Percentiles rank a stretch among this genome's conserved stretches.
Evolutionary conservation across 2,888 invertebrate species (phyloP).

Genomic region (Diarsia rubi): DNA sequence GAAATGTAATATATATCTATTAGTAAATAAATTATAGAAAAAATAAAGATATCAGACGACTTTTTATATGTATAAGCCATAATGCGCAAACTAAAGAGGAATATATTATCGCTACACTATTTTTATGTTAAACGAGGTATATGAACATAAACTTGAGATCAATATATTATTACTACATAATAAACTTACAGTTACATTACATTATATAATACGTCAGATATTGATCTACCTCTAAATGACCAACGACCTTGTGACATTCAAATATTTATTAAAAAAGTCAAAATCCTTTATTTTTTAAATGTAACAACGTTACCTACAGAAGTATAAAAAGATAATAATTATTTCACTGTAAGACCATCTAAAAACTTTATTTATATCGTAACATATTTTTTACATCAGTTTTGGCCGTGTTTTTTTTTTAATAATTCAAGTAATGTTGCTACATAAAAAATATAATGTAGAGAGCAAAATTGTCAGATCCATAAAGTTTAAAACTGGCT

Average conservation of each 20-base stretch:
- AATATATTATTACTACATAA: constrained; percentile 54
- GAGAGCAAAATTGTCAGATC: constrained; percentile 43
- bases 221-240: constrained; percentile 51
- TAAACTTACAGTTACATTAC: constrained; percentile 37
- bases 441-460: constrained; percentile 28
- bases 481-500: constrained; percentile 41
- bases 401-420: constrained; percentile 23
- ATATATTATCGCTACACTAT: constrained; percentile 31
- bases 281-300: constrained; percentile 7
- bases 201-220: constrained; percentile 46
- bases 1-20: constrained; percentile 2
- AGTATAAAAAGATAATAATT: constrained; percentile 11
- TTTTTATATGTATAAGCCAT: neutral
- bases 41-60: neutral
- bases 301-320: constrained; percentile 24
- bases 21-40: neutral
- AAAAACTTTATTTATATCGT: constrained; percentile 29
- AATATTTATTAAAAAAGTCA: constrained; percentile 27
- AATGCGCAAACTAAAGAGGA: constrained; percentile 8
- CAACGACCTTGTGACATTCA: constrained; percentile 27
- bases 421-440: constrained; percentile 31
- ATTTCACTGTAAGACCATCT: constrained; percentile 17
- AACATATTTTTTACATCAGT: neutral
- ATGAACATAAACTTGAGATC: constrained; percentile 71
- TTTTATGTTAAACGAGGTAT: constrained; percentile 47